phyloP scores from a whole-genome alignment of 2,888 invertebrate genomes.

The Mongoloraphidia duomilia region DNA sequence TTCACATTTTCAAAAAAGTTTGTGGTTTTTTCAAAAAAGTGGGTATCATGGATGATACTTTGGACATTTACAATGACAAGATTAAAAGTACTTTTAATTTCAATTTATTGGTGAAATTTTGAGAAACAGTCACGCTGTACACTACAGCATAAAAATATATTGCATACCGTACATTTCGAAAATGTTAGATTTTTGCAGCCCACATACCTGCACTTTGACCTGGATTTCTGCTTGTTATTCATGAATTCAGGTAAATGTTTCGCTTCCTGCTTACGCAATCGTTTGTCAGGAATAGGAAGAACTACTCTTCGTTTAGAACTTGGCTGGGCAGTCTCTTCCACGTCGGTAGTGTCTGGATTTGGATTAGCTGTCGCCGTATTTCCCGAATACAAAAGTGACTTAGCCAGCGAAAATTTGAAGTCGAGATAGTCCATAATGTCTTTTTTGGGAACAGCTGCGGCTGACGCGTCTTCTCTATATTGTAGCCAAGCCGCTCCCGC shows the following conservation, averaged over 20 bases:
- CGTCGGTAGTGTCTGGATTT: not conserved
- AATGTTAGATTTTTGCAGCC: not conserved
- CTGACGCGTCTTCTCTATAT: constrained; percentile 1
- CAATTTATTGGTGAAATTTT: not conserved
- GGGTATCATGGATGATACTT: not conserved
- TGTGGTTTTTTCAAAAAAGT: not conserved
- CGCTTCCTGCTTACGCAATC: no score
- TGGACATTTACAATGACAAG: not conserved
- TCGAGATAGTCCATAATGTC: constrained; percentile 1
- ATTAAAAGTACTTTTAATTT: not conserved
- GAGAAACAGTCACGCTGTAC: not conserved
- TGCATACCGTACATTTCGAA: not conserved
- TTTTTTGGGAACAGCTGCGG: not conserved
- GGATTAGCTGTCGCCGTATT: not conserved
- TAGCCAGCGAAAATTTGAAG: not conserved
- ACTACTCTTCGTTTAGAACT: not conserved
- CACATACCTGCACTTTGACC: not conserved
- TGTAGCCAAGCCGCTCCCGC: constrained; percentile 11
- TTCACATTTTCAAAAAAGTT: no score
- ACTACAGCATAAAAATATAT: not conserved
- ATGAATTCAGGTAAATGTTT: not conserved
- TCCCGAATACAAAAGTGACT: not conserved
- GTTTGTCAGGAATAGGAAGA: no score
- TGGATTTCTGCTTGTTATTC: not conserved
- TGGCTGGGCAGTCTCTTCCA: not conserved